These are phyloP conservation scores for Periophthalmus magnuspinnatus DNA, from an alignment of 2,797 vertebrate genomes.

Conservation along the genomic window DNA sequence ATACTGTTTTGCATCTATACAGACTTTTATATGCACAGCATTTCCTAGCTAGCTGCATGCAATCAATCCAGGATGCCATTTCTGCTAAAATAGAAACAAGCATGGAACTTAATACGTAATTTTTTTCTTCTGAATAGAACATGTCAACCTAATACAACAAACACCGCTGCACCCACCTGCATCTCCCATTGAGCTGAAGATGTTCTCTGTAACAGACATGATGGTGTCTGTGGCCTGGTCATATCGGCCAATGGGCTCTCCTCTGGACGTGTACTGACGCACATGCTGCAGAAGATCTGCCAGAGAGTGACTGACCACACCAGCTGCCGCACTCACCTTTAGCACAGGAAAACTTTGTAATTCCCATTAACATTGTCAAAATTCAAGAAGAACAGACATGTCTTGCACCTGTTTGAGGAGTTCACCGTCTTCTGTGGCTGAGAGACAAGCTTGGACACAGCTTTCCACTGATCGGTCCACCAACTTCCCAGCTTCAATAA, in stretches of 20 bases:
- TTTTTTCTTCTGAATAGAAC: too few species aligned
- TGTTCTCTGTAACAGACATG: constrained; percentile 98
- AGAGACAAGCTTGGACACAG: constrained; percentile 92
- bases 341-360: background rate
- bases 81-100: too few species aligned
- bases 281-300: constrained; percentile 95
- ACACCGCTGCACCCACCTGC: constrained; percentile 82
- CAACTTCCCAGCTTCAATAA: constrained; percentile 94
- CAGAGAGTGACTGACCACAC: constrained; percentile 93
- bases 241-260: constrained; percentile 96
- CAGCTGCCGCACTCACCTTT: constrained; percentile 84
- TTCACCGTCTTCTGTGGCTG: constrained; percentile 87
- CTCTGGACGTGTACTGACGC: constrained; percentile 93
- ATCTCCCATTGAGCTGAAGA: constrained; percentile 98
- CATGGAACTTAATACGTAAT: too few species aligned
- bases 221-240: constrained; percentile 99
- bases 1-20: background rate
- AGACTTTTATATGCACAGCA: background rate
- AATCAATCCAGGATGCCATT: too few species aligned
- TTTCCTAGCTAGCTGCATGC: too few species aligned
- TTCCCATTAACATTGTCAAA: background rate
- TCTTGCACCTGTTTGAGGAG: constrained; percentile 86
- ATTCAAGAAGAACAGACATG: background rate
- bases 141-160: background rate
- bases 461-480: constrained; percentile 97